Evolutionary conservation across 2,797 vertebrate genomes (phyloP), one percentile per base, ranked within the genome.

Genomic region (Sardinella longiceps): DNA sequence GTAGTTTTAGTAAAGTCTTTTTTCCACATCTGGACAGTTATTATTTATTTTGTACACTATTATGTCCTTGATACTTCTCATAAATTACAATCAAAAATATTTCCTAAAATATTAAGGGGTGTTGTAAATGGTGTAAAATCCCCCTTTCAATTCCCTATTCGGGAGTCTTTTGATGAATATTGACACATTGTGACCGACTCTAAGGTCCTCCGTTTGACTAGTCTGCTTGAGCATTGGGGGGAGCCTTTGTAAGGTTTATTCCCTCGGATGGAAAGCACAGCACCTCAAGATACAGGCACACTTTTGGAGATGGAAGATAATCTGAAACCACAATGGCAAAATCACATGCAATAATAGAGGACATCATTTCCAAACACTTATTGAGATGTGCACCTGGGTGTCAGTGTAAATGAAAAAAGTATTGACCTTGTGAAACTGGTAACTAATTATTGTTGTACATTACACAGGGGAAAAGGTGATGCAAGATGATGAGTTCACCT

Each of bases 401-500:
- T 60, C 15, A 43, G 43, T 77, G 33, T 39, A 20, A 77, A 39
- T 6, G 5, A n/a, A 25, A 15, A 39, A 77, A 51, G 50, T 81
- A 33, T 51, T 51, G 10, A 37, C 74, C 30, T 5, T 28, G 83
- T 77, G 18, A 56, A 51, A 51, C 30, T 84, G 48, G 84, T n/a
- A 39, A 81, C 18, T 60, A 66, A 81, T 86, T 74, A 66, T 12
- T 87, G n/a, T 88, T 33, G 43, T 83, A 82, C 83, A 83, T 95
- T 91, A 92, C 87, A 48, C 95, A 99, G 98, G 98, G 92, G 98
- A 99, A 91, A 99, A 99, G 90, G 98, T 98, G 91, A 97, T 99
- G 94, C 97, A 97, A 92, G 97, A 98, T 81, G 97, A 98, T 70
- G 97, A 98, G 91, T 98, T 99, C 89, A 99, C 97, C 88, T 99